These are phyloP conservation scores for Goniozus legneri DNA, from an alignment of 1,140 invertebrate species.

Conservation along the genomic window DNA sequence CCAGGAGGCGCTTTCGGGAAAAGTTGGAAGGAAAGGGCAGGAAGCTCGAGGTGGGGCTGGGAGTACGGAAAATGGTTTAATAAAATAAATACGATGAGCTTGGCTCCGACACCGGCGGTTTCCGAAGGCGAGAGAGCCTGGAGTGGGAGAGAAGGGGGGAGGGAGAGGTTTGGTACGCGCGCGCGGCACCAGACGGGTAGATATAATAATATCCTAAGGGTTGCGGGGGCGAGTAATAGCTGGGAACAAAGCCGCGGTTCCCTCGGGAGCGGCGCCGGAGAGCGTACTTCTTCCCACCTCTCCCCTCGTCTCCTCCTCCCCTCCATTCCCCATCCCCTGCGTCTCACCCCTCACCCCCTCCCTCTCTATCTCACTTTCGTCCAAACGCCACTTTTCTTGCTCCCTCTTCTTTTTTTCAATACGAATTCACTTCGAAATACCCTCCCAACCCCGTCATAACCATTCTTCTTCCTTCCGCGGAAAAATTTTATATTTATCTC, in stretches of 20 bases:
- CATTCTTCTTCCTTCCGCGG: background rate
- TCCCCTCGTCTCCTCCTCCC: conserved; percentile 7
- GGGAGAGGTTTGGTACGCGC: conserved; percentile 4
- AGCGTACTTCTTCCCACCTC: conserved; percentile 23
- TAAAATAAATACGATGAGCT: conserved; percentile 54
- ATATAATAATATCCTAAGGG: conserved; percentile 56
- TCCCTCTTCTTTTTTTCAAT: conserved; percentile 32
- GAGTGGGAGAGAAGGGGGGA: conserved; percentile 11
- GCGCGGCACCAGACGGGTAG: conserved; percentile 40
- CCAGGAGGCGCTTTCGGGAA: background rate
- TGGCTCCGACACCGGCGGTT: conserved; percentile 27
- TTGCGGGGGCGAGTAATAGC: conserved; percentile 53
- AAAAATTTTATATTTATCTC: too few relatives aligned
- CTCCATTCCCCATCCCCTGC: conserved; percentile 13
- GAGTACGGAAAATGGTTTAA: conserved; percentile 44
- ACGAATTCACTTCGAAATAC: conserved; percentile 52
- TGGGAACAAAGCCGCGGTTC: conserved; percentile 54
- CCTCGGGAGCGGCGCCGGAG: conserved; percentile 36
- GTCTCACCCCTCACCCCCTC: conserved; percentile 9
- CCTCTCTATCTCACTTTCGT: background rate
- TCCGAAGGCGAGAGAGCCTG: conserved; percentile 13
- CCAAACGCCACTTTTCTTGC: background rate
- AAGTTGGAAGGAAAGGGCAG: background rate
- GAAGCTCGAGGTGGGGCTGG: background rate
- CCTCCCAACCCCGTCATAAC: conserved; percentile 25